Evolutionary conservation across 2,797 vertebrate genomes (phyloP).

Genomic region (Propithecus perrieri): DNA sequence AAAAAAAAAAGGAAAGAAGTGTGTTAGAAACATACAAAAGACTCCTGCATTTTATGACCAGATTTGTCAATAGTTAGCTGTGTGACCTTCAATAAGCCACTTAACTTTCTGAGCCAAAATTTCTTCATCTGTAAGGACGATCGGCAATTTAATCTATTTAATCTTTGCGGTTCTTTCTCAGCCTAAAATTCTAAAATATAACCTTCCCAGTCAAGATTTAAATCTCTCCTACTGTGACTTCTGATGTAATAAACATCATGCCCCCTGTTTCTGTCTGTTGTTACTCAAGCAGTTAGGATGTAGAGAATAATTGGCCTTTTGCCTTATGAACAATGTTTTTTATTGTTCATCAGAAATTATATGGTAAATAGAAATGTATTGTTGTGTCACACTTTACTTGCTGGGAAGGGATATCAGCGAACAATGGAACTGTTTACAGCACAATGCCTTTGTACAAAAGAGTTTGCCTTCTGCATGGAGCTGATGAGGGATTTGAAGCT

Average conservation of each 20-base stretch:
- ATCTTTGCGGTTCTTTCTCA: neutral
- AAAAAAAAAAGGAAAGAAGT: neutral
- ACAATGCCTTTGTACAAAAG: conserved; percentile 49
- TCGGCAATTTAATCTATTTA: neutral
- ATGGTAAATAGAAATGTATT: neutral
- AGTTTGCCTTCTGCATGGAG: conserved; percentile 9
- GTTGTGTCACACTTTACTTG: neutral
- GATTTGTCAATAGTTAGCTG: neutral
- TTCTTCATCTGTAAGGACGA: neutral
- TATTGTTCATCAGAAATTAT: conserved; percentile 25
- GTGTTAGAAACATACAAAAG: neutral
- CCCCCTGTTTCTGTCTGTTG: neutral
- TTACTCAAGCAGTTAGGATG: neutral
- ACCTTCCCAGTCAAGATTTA: neutral
- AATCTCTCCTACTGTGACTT: neutral
- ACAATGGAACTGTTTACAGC: conserved; percentile 28
- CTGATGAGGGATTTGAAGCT: conserved; percentile 25
- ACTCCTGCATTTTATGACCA: neutral
- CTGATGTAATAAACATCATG: neutral
- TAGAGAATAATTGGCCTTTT: conserved; percentile 50
- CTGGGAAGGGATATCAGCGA: neutral
- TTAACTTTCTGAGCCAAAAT: neutral
- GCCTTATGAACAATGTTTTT: neutral
- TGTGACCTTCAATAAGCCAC: neutral
- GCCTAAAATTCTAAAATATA: neutral